Evolutionary conservation across 1,140 invertebrate species (phyloP).

Genomic region (Ips nitidus): DNA sequence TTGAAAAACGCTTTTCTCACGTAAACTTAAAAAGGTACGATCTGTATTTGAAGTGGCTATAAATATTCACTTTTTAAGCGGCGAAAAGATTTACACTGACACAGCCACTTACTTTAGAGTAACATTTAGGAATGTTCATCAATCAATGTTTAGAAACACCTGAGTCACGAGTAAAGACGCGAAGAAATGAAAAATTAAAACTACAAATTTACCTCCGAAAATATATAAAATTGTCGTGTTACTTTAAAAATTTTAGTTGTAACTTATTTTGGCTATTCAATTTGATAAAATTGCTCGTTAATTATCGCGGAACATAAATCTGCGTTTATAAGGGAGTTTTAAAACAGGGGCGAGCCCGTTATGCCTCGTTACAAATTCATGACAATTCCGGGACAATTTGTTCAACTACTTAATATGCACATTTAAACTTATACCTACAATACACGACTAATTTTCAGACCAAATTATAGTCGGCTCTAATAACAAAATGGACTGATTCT

Average conservation of each 20-base stretch:
- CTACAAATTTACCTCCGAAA: conserved; percentile 11
- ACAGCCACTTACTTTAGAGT: conserved; percentile 37
- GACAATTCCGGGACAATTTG: conserved; percentile 17
- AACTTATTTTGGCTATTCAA: too few relatives aligned
- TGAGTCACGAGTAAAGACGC: conserved; percentile 20
- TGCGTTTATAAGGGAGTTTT: conserved; percentile 3
- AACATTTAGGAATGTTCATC: conserved; percentile 35
- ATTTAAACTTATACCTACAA: conserved; percentile 23
- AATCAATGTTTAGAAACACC: conserved; percentile 36
- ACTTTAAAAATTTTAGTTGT: too few relatives aligned
- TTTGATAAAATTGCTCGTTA: too few relatives aligned
- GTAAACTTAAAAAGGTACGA: conserved; percentile 36
- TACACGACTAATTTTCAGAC: conserved; percentile 12
- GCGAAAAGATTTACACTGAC: conserved; percentile 36
- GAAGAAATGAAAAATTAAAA: conserved; percentile 22
- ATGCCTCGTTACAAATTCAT: conserved; percentile 16
- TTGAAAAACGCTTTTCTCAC: conserved; percentile 34
- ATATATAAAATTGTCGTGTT: not conserved
- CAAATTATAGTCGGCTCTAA: conserved; percentile 12
- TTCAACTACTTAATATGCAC: conserved; percentile 27
- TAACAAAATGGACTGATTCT: conserved; percentile 20
- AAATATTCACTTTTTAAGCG: conserved; percentile 38
- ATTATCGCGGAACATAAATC: not conserved
- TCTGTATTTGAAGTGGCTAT: conserved; percentile 33
- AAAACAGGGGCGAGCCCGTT: not conserved